Evolutionary conservation across 2,113 vertebrate species (phyloP), one percentile per base, ranked within the genome.

Genomic region (Pelobates fuscus): DNA sequence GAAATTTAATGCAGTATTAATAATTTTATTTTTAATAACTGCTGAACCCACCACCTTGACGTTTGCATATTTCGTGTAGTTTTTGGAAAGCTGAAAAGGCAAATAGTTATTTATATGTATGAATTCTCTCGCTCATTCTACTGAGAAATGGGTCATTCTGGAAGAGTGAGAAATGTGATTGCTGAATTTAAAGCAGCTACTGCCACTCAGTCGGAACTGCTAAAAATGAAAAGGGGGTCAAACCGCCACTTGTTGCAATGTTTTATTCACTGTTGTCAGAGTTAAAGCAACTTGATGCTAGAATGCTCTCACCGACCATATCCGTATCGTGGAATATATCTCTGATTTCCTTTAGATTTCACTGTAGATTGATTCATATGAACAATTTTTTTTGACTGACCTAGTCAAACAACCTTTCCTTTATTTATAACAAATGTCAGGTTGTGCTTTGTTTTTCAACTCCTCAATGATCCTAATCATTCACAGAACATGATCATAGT

Each of bases 41-140:
- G 63, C 79, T 76, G 55, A n/a, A 79, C 17, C 25, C 21, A 78
- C 78, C 79, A 70, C 62, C 5, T 43, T 44, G 52, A 8, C 18
- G 2, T 11, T 74, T 78, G 77, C 71, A 32, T 46, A 0, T 32
- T 80, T 79, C 27, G 80, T 83, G 71, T 66, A 26, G 1, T 80
- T 88, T 89, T 84, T 85, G 83, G 90, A 88, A 84, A 86, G 59
- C 80, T 74, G 69, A 83, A 79, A 90, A 85, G 88, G 78, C 79
- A 87, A 80, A 24, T 85, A 84, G 87, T 89, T 91, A 88, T 93
- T 92, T 90, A 85, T 93, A 91, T 90, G 86, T 94, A 91, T 92
- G 88, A 91, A 92, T 92, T 94, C 86, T 89, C 82, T 88, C 80
- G 82, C 87, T 93, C 88, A 86, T 88, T 92, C 81, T 89, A 86